Base-by-base conservation (phyloP, 2,797 vertebrate species). In the Lophius americanus region DNA sequence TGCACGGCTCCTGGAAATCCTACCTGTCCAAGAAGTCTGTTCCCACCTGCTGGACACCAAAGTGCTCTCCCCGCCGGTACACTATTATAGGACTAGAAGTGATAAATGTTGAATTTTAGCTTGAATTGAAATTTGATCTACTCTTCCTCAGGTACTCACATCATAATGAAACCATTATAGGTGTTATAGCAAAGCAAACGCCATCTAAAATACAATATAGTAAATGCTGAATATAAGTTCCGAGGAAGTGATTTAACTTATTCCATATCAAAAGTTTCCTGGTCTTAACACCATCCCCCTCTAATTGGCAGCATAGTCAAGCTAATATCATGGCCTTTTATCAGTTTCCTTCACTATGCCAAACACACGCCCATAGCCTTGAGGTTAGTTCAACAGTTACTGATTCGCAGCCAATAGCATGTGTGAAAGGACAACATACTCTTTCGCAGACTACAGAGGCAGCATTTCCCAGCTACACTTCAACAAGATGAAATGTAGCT, bases 1-100 rank as follows among this genome's bases (percentile, higher is more conserved):
- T 23, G 96, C 97, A 43, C 95, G 89, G 44, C 95, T 99, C 91
- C 94, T 99, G 76, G 98, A 99, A 91, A 95, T 99, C 92, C 91
- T 93, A 37, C 96, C 96, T 5, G 96, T 98, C 65, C 95, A 95
- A 91, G 96, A 98, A 10, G 96, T 99, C 85, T 99, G 98, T 76
- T 94, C 96, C 33, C 97, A 99, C 94, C 95, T 99, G 91, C 95
- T 99, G 79, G 96, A 98, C 91, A 95, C 94, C 91, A 94, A 95
- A 94, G 94, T 94, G 90, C 94, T 95, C 91, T 93, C 92, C 90
- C 93, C 91, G 85, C 93, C 91, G 94, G 94, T 95, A 89, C 32
- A 80, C 57, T 58, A 23, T 69, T 64, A 35, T 32, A 73, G 10
- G 57, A 65, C 53, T 62, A 75, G 0, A 66, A 71, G 23, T 61